phyloP scores from a whole-genome alignment of 2,113 vertebrate genomes.

The Microcebus tavaratra region DNA sequence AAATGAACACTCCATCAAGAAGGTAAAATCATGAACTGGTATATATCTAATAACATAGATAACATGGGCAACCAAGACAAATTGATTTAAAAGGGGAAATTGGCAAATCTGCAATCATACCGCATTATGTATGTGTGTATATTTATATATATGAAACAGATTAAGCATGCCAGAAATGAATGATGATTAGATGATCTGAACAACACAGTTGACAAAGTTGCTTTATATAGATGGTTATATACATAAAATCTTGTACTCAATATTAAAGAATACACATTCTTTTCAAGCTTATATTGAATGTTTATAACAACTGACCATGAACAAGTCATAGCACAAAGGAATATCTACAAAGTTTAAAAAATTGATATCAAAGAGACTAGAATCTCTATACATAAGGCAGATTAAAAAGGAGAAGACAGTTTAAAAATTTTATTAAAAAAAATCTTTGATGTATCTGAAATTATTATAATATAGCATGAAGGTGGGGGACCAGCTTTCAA shows the following conservation, averaged over 20 bases:
- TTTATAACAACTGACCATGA: background rate
- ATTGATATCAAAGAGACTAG: background rate
- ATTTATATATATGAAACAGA: background rate
- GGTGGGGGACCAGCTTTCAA: background rate
- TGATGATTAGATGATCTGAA: background rate
- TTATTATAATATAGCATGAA: background rate
- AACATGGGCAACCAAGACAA: background rate
- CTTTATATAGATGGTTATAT: background rate
- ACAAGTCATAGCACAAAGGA: background rate
- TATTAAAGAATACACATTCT: background rate
- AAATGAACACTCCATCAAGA: background rate
- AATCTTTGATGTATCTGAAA: background rate
- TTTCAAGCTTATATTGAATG: background rate
- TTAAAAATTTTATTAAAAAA: background rate
- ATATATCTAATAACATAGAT: background rate
- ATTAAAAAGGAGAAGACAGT: background rate
- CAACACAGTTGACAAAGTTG: background rate
- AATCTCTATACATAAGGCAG: background rate
- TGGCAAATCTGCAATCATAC: background rate
- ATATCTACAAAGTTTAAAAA: background rate
- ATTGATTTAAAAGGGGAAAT: background rate
- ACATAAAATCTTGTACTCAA: background rate
- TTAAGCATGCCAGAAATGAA: background rate
- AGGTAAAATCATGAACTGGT: background rate
- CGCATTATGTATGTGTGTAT: background rate